phyloP scores from a whole-genome alignment of 2,888 invertebrate genomes.

The Thysanoteuthis rhombus region DNA sequence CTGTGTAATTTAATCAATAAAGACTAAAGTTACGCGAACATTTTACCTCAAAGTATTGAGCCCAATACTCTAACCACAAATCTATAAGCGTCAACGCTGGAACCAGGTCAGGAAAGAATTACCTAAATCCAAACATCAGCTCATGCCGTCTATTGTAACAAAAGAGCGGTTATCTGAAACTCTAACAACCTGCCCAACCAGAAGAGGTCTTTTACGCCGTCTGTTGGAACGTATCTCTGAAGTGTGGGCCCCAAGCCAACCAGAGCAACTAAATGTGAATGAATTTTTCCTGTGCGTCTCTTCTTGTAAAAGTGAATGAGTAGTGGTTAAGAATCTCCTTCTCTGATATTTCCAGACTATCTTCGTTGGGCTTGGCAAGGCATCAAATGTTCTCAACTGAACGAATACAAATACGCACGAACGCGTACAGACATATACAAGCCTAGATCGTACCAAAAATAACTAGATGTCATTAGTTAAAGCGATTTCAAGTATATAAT shows the following conservation, averaged over 20 bases:
- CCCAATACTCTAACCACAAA: not conserved
- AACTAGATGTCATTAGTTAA: conserved; percentile 12
- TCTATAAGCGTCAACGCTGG: not conserved
- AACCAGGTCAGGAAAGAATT: not conserved
- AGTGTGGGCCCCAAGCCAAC: not conserved
- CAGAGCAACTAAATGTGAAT: not conserved
- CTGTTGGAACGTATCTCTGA: not conserved
- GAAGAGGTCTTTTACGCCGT: not conserved
- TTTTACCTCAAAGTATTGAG: not conserved
- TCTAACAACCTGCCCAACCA: not conserved
- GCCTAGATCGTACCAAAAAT: not conserved
- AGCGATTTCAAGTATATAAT: not conserved
- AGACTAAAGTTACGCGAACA: no score
- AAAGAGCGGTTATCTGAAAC: not conserved
- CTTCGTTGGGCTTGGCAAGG: not conserved
- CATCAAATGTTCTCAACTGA: not conserved
- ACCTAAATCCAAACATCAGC: not conserved
- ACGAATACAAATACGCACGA: not conserved
- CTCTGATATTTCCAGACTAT: not conserved
- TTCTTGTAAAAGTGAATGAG: not conserved
- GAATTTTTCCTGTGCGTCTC: not conserved
- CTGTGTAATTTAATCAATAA: no score
- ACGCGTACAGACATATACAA: no score
- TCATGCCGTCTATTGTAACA: not conserved
- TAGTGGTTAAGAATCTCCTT: not conserved